Base-by-base conservation (phyloP, 2,797 vertebrate genomes). In the Petrocephalus schoutedeni region DNA sequence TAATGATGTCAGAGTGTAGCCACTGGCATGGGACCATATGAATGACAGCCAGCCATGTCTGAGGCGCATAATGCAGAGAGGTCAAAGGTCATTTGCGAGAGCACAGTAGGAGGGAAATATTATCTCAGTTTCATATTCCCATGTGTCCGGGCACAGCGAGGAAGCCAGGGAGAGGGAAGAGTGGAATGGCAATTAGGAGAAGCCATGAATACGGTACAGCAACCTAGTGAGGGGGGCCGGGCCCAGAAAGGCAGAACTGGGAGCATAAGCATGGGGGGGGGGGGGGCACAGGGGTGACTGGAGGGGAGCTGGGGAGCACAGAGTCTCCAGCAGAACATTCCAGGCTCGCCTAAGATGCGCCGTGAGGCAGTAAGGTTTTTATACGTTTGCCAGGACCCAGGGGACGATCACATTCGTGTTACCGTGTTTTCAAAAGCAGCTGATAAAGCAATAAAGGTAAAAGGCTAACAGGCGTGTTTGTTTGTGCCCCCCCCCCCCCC, bases 81-180 rank as follows among this genome's bases (percentile, higher is more conserved):
- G 90, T 92, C 92, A 92, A 89, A 90, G 91, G 90, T 90, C 71
- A 89, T 32, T 10, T 87, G 91, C 59, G 90, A 90, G 94, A 93
- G 93, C 91, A 91, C 91, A 92, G 82, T 89, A 0, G 2, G 86
- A 90, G 90, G 92, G 93, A 90, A 94, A 94, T 92, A 88, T 94
- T 90, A 89, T 90, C 92, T 93, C 95, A 95, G 95, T 96, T 94
- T 94, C 93, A 93, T 91, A 92, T 94, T 94, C 92, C 92, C 91
- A 23, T 53, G 90, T 92, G 93, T 93, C 92, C 93, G 92, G 92
- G 92, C 90, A 92, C 89, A 89, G 71, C 92, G 91, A 91, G 89
- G 28, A 93, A 89, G 58, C 87, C 90, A 87, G 85, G 87, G 10
- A 89, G 57, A 89, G 84, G 92, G 92, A 91, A 71, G 91, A 94